Percentiles rank a stretch among this genome's conserved stretches.
phyloP scores from a whole-genome alignment of 1,140 invertebrate genomes.

The Ips typographus region DNA sequence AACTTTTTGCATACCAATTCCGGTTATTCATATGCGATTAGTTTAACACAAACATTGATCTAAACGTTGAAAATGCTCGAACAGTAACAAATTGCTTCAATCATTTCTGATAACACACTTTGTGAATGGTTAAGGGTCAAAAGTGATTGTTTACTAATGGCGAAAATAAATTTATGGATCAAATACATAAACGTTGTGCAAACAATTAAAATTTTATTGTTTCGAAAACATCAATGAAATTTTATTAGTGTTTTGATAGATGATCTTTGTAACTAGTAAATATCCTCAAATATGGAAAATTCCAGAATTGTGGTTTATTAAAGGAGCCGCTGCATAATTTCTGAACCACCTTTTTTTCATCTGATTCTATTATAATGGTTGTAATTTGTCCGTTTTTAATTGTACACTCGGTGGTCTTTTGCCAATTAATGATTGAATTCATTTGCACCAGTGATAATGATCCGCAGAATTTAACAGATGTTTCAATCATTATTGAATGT shows the following conservation, averaged over 20 bases:
- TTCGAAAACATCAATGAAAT: slow-evolving; percentile 1
- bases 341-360: background rate
- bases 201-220: slow-evolving; percentile 6
- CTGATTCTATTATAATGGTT: slow-evolving; percentile 3
- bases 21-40: no score
- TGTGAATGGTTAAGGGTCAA: background rate
- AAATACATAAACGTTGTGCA: background rate
- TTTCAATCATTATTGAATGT: background rate
- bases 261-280: background rate
- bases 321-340: background rate
- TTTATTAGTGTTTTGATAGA: background rate
- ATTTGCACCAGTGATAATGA: slow-evolving; percentile 2
- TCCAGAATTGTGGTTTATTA: background rate
- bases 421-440: slow-evolving; percentile 5
- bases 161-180: slow-evolving; percentile 3
- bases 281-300: background rate
- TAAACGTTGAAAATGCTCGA: background rate
- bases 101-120: background rate
- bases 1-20: no score
- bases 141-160: background rate
- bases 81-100: slow-evolving; percentile 1
- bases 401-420: background rate
- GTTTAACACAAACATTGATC: no score
- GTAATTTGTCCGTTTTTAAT: slow-evolving; percentile 5
- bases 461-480: slow-evolving; percentile 1